Evolutionary conservation across 2,113 vertebrate genomes (phyloP), one percentile per base, ranked within the genome.

Genomic region (Pelobates fuscus): DNA sequence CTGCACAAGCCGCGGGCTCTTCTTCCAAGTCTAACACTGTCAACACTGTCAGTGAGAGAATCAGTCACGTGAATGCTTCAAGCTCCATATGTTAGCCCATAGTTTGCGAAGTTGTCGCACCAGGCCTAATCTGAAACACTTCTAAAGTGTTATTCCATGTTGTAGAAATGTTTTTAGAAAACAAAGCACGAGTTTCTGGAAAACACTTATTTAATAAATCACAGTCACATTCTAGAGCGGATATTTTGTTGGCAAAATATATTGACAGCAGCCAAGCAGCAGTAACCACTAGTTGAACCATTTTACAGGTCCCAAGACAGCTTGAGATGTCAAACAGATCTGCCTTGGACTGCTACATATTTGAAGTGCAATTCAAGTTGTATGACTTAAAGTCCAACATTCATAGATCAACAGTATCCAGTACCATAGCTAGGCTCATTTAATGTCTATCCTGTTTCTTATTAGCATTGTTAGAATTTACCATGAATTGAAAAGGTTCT

Each of bases 61-160:
- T 80, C 84, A 87, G 82, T 82, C 85, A 88, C 83, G 78, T 81
- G 81, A 84, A 80, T 83, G 52, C 54, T 83, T 84, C 87, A 84
- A 84, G 80, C 87, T 90, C 90, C 89, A 91, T 92, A 89, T 88
- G 88, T 85, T 84, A 89, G 84, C 80, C 84, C 83, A 82, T 84
- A 80, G 86, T 84, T 84, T 88, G 89, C 83, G 87, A 89, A 88
- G 82, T 81, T 84, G 82, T 84, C 84, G 86, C 80, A 85, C 84
- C 87, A 87, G 86, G 80, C 87, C 84, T 86, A 82, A 88, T 89
- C 82, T 86, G 83, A 87, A 89, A 88, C 81, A 89, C 86, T 89
- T 90, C 87, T 88, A 80, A 90, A 91, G 87, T 86, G 86, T 90
- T 89, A 89, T 86, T 86, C 88, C 88, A 88, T 89, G 85, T 89